Base-by-base conservation (phyloP, 2,113 vertebrate species). In the Daubentonia madagascariensis region DNA sequence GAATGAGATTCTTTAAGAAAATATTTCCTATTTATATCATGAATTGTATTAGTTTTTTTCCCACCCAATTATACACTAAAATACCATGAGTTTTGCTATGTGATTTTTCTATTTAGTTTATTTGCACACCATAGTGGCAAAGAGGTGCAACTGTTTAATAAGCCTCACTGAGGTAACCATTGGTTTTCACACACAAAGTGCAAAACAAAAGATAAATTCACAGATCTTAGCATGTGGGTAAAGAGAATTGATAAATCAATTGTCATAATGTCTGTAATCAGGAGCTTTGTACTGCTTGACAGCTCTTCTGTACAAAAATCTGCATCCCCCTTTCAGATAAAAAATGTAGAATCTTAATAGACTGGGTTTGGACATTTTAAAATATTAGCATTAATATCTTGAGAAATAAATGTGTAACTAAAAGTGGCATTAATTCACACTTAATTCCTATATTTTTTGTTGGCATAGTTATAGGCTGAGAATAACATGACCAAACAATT, bases 231-330 rank as follows among this genome's bases (percentile, higher is more conserved):
- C 11, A 4, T 4, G 32, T 13, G 11, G 11, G 40, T 23, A 48
- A 45, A 68, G 52, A 63, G 52, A 57, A 20, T 0, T 2, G 32
- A 4, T 12, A 22, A 13, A 3, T 8, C 78, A 0, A 5, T 6
- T 4, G 7, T 22, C 9, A 0, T 3, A 1, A 35, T 8, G 20
- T 35, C 50, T 48, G 72, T 22, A 0, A n/a, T 14, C 78, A 52
- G 13, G 2, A 0, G 4, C 28, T 59, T 81, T 12, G 8, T 32
- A 0, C 43, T 11, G 37, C 4, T 28, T 14, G 35, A 25, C 0
- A 13, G 76, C 11, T 10, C 20, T 10, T 50, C 54, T 79, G 54
- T 11, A 23, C n/a, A n/a, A 32, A 35, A 61, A 50, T 50, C 23
- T 32, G 72, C 54, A 17, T 10, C 83, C 6, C 35, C 35, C 70